Percentiles rank a stretch among this genome's conserved stretches.
These are phyloP conservation scores for Cavia porcellus DNA, from an alignment of 2,113 vertebrate species.

Conservation along the genomic window DNA sequence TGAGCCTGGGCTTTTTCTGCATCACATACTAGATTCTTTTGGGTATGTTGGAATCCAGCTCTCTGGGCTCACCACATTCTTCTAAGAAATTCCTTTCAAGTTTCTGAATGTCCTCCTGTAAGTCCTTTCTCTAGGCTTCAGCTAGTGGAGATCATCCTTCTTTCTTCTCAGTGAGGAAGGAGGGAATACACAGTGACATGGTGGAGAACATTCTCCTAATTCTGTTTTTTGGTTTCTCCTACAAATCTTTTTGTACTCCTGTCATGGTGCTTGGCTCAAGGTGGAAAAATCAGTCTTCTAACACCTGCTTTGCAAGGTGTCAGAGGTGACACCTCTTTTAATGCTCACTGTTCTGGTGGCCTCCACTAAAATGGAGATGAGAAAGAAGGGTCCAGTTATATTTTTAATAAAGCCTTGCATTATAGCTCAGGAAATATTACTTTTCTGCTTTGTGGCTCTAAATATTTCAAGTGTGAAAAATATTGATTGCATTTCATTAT, in stretches of 20 bases:
- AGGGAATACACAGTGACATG: neutral
- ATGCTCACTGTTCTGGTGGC: neutral
- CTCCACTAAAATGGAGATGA: neutral
- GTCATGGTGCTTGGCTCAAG: neutral
- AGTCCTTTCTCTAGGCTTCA: neutral
- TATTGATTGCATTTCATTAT: neutral
- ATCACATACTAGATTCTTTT: neutral
- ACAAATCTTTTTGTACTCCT: neutral
- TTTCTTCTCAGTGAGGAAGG: neutral
- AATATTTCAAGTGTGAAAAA: neutral
- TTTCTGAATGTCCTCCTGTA: neutral
- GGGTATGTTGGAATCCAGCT: neutral
- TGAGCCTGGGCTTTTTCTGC: too few relatives aligned
- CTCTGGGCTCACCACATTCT: neutral
- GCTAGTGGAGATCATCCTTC: neutral
- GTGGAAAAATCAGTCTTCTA: neutral
- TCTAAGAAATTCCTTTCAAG: neutral
- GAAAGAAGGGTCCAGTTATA: neutral
- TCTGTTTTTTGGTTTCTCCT: neutral
- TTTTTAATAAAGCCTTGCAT: neutral
- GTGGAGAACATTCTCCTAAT: neutral
- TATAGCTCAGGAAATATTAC: neutral
- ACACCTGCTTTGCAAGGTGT: neutral
- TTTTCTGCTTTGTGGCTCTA: conserved; percentile 3
- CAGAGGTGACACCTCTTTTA: too few relatives aligned